Evolutionary conservation across 2,797 vertebrate species (phyloP).

Genomic region (Tangara arthus): DNA sequence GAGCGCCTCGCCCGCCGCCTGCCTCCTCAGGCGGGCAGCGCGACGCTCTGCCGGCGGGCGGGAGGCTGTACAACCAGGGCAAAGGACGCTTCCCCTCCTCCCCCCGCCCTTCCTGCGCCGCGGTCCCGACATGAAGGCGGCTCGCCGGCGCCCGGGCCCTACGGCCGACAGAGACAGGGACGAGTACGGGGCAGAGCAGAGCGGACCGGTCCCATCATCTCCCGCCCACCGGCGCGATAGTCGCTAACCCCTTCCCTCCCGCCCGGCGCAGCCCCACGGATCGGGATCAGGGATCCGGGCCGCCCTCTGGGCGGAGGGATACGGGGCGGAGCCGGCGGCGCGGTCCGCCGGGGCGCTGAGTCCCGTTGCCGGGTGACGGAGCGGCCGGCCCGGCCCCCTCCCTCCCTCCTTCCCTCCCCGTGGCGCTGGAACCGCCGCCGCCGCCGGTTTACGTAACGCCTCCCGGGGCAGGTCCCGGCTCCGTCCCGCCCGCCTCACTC

Average conservation of each 20-base stretch:
- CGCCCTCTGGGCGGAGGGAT: slow-evolving; percentile 82
- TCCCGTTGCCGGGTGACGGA: slow-evolving; percentile 87
- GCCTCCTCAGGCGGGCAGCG: neutral
- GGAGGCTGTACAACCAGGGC: neutral
- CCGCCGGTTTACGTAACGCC: slow-evolving; percentile 78
- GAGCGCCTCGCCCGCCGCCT: neutral
- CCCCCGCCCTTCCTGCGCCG: neutral
- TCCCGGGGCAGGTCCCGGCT: slow-evolving; percentile 72
- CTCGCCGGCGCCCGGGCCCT: neutral
- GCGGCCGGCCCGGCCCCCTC: slow-evolving; percentile 39
- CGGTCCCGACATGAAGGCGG: neutral
- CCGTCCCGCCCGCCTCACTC: slow-evolving; percentile 68
- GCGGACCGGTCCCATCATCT: accelerated
- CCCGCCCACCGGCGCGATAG: accelerated
- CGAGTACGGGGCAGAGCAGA: neutral
- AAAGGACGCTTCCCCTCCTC: neutral
- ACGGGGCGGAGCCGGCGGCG: slow-evolving; percentile 70
- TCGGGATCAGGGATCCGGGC: neutral
- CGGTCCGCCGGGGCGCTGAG: slow-evolving; percentile 71
- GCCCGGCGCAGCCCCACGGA: accelerated
- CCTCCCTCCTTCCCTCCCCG: slow-evolving; percentile 32
- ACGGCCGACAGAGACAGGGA: too few relatives aligned
- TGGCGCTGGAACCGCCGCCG: slow-evolving; percentile 60
- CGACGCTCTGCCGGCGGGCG: neutral
- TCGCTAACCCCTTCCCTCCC: accelerated